These are phyloP conservation scores for Clusia tigrina DNA, from an alignment of 2,888 invertebrate genomes.

Conservation along the genomic window DNA sequence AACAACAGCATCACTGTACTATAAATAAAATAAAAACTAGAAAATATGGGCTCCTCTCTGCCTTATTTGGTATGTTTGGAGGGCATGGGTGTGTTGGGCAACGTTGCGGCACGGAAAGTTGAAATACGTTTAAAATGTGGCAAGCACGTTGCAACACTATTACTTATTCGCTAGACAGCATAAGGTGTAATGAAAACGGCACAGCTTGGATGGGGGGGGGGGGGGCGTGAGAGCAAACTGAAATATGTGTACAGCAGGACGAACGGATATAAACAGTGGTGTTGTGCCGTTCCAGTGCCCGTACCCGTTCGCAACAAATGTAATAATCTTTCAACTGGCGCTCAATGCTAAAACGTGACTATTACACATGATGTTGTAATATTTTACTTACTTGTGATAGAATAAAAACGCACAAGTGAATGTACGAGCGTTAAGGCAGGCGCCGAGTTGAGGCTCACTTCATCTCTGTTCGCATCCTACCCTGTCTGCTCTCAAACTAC, in stretches of 20 bases:
- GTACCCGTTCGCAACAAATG: slow-evolving; percentile 39
- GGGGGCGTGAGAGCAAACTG: neutral
- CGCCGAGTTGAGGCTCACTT: neutral
- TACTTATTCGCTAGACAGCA: slow-evolving; percentile 37
- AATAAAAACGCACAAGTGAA: neutral
- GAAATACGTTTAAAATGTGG: slow-evolving; percentile 45
- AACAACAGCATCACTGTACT: too few relatives aligned
- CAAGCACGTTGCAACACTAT: slow-evolving; percentile 60
- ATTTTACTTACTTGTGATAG: slow-evolving; percentile 38
- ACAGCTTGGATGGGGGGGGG: neutral
- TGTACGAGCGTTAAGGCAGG: too few relatives aligned
- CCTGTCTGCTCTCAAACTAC: too few relatives aligned
- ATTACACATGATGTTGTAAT: slow-evolving; percentile 58
- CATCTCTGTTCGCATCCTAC: too few relatives aligned
- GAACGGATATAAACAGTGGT: neutral
- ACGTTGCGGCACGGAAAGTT: neutral
- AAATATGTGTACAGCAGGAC: slow-evolving; percentile 4
- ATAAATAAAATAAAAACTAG: too few relatives aligned
- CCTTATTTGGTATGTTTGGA: too few relatives aligned
- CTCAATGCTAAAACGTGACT: slow-evolving; percentile 57
- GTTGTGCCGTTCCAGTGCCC: neutral
- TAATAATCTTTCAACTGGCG: slow-evolving; percentile 56
- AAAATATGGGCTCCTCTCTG: too few relatives aligned
- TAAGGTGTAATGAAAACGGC: neutral
- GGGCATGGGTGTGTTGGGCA: neutral